A percentile compares a stretch with the other conserved stretches of the same genome.
Conservation (phyloP, 2,797 vertebrate genomes). For the Chelon auratus region DNA sequence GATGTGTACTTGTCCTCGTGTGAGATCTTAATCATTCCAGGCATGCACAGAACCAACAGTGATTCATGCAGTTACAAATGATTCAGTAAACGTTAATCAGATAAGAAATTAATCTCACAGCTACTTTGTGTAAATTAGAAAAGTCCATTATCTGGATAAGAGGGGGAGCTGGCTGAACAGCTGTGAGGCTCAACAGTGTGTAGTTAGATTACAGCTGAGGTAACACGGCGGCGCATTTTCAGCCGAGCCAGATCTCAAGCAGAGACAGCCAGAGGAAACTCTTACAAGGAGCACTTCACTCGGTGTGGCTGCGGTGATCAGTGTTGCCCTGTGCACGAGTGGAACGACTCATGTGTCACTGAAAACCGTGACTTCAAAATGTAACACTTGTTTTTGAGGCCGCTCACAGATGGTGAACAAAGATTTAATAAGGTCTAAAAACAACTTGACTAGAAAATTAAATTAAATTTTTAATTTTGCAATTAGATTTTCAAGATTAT, state of each 20-base stretch:
- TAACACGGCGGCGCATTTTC: conserved; percentile 7
- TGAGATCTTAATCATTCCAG: conserved; percentile 30
- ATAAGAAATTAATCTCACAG: conserved; percentile 56
- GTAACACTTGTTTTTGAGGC: conserved; percentile 17
- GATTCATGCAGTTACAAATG: conserved; percentile 46
- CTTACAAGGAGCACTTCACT: conserved; percentile 44
- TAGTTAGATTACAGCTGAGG: conserved; percentile 30
- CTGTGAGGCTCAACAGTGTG: conserved; percentile 25
- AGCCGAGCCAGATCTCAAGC: conserved; percentile 19
- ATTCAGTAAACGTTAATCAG: conserved; percentile 49
- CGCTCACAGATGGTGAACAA: background rate
- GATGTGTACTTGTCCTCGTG: conserved; percentile 13
- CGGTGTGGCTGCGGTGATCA: conserved; percentile 12
- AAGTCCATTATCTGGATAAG: conserved; percentile 49
- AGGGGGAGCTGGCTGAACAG: conserved; percentile 27
- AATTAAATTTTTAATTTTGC: background rate
- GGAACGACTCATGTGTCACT: conserved; percentile 36
- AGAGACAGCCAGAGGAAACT: conserved; percentile 14
- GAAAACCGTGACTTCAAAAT: conserved; percentile 40
- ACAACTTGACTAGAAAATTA: background rate
- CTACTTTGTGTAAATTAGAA: conserved; percentile 46
- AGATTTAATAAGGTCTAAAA: background rate
- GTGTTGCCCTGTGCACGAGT: conserved; percentile 30
- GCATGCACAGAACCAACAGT: conserved; percentile 12
- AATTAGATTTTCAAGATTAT: background rate